Evolutionary conservation across 2,797 vertebrate species (phyloP).

Genomic region (Hemibagrus guttatus): DNA sequence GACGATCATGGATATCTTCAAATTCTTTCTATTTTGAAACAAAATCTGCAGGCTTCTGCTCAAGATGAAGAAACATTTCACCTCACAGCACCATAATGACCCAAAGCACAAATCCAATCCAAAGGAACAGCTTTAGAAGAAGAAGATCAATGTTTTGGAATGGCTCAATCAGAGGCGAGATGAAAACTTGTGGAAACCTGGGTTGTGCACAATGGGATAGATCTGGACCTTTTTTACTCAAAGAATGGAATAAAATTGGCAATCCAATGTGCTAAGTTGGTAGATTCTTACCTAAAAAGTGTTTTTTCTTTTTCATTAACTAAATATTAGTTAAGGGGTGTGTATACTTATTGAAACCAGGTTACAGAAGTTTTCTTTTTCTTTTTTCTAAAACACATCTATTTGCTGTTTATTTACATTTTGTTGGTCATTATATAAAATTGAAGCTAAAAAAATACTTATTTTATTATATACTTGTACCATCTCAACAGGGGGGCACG

Average conservation of each 20-base stretch:
- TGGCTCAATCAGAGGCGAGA: neutral
- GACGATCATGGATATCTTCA: neutral
- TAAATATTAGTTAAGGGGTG: neutral
- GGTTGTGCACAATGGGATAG: too few relatives aligned
- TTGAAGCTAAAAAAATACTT: too few relatives aligned
- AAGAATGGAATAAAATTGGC: neutral
- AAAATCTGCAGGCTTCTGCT: neutral
- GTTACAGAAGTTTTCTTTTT: too few relatives aligned
- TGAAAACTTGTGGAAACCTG: neutral
- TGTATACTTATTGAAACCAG: neutral
- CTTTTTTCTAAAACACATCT: too few relatives aligned
- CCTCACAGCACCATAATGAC: neutral
- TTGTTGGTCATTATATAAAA: too few relatives aligned
- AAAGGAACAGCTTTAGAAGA: neutral
- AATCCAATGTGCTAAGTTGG: neutral
- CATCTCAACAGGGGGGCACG: too few relatives aligned
- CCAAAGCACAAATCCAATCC: constrained; percentile 3
- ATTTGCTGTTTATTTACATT: neutral
- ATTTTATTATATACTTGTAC: too few relatives aligned
- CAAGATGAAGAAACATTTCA: neutral
- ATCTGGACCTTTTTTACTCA: neutral
- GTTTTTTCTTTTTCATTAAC: too few relatives aligned
- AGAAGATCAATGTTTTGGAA: neutral
- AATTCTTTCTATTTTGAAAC: neutral
- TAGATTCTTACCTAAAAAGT: neutral